These are phyloP conservation scores for Hypsopygia costalis DNA, from an alignment of 2,888 invertebrate species.

Conservation along the genomic window DNA sequence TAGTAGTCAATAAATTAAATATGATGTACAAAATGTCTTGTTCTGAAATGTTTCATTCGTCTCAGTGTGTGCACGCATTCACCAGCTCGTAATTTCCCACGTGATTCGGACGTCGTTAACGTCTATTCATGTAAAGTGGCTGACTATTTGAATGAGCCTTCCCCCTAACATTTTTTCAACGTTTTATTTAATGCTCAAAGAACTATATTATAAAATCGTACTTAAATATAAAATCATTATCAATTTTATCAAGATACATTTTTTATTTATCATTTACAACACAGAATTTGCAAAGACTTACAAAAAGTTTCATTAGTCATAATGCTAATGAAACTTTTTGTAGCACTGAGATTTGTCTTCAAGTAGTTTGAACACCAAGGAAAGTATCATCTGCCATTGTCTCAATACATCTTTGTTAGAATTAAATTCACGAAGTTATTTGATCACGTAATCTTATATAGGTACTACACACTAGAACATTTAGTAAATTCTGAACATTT, in stretches of 20 bases:
- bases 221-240: too few relatives aligned
- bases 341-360: too few relatives aligned
- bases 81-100: conserved; percentile 52
- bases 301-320: too few relatives aligned
- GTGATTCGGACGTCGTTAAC: conserved; percentile 62
- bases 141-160: conserved; percentile 23
- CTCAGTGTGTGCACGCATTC: neutral
- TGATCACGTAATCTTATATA: neutral
- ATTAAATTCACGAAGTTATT: neutral
- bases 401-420: neutral
- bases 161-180: neutral
- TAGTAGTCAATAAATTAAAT: too few relatives aligned
- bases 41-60: neutral
- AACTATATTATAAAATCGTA: neutral
- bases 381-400: too few relatives aligned
- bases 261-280: too few relatives aligned
- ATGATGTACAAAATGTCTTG: neutral
- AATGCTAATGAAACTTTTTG: too few relatives aligned
- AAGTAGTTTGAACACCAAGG: too few relatives aligned
- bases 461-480: neutral
- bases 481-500: conserved; percentile 32
- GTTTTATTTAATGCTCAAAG: neutral
- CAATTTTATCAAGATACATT: too few relatives aligned
- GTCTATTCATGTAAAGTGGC: conserved; percentile 57
- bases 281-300: too few relatives aligned